These are phyloP conservation scores for Sarcophaga carnaria DNA, from an alignment of 2,888 invertebrate genomes.

Conservation along the genomic window DNA sequence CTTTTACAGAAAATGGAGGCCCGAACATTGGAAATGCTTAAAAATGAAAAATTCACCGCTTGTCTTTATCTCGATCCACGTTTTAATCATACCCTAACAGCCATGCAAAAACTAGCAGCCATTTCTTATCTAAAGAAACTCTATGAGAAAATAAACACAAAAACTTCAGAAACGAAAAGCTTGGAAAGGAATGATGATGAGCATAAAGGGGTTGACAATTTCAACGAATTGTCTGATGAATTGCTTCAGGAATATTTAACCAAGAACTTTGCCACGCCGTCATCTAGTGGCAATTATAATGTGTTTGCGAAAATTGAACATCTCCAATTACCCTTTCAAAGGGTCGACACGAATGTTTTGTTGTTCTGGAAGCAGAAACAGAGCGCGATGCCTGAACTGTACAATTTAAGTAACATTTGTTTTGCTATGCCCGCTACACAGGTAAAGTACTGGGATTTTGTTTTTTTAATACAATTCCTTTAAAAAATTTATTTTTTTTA, in stretches of 20 bases:
- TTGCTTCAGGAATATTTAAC: constrained; percentile 31
- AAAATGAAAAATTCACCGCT: constrained; percentile 35
- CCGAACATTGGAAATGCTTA: background rate
- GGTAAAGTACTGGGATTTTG: background rate
- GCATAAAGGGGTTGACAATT: background rate
- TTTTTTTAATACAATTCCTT: background rate
- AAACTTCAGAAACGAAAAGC: background rate
- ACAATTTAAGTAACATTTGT: background rate
- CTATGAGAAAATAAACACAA: constrained; percentile 7
- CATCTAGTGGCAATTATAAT: constrained; percentile 5
- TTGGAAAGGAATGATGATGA: background rate
- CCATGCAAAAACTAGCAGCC: constrained; percentile 20
- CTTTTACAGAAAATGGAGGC: constrained; percentile 8
- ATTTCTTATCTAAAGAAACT: constrained; percentile 33
- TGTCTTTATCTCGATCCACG: constrained; percentile 43
- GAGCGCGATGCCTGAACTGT: background rate
- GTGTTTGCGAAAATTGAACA: constrained; percentile 19
- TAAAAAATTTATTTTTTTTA: background rate
- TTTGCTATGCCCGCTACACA: background rate
- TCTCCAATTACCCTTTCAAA: constrained; percentile 5
- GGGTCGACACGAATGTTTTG: constrained; percentile 26
- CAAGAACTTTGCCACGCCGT: background rate
- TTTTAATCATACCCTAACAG: constrained; percentile 45
- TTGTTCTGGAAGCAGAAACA: constrained; percentile 38
- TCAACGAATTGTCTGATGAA: background rate